Percentiles rank a stretch among this genome's conserved stretches.
Conservation (phyloP, 2,113 vertebrate species). For the Dasyprocta punctata region DNA sequence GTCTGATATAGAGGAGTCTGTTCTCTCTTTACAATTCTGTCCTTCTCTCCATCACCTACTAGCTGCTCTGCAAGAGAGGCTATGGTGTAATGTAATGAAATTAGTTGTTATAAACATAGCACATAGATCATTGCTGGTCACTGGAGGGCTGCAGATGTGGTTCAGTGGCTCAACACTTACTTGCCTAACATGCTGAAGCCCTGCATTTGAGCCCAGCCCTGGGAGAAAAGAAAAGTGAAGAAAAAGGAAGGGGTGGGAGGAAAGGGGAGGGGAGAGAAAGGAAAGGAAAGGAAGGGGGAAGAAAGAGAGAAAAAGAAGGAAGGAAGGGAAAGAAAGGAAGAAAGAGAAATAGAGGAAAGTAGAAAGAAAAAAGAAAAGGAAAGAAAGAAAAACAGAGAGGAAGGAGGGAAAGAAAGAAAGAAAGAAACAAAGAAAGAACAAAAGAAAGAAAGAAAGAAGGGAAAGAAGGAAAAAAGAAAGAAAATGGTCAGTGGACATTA, state of each 20-base stretch:
- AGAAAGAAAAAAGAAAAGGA: too few species aligned
- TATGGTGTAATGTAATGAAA: not conserved
- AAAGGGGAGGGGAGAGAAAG: rapidly evolving
- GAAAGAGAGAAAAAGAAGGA: rapidly evolving
- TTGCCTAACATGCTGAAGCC: not conserved
- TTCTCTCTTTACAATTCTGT: not conserved
- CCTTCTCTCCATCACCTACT: not conserved
- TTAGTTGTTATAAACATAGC: not conserved
- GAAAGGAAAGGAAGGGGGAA: rapidly evolving
- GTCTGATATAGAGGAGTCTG: not conserved
- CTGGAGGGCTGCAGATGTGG: not conserved
- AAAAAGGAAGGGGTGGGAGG: too few species aligned
- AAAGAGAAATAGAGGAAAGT: rapidly evolving
- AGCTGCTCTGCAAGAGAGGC: not conserved
- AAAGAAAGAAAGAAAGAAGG: not conserved
- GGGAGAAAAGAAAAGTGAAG: not conserved
- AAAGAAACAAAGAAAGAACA: not conserved
- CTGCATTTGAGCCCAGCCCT: not conserved
- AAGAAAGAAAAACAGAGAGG: not conserved
- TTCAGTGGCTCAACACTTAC: not conserved
- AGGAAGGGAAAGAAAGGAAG: not conserved
- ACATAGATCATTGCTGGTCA: not conserved
- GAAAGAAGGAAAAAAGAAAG: not conserved
- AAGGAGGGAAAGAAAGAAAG: not conserved
- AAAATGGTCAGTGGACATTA: not conserved